phyloP scores from a whole-genome alignment of 2,113 vertebrate genomes.

The Anhinga anhinga region DNA sequence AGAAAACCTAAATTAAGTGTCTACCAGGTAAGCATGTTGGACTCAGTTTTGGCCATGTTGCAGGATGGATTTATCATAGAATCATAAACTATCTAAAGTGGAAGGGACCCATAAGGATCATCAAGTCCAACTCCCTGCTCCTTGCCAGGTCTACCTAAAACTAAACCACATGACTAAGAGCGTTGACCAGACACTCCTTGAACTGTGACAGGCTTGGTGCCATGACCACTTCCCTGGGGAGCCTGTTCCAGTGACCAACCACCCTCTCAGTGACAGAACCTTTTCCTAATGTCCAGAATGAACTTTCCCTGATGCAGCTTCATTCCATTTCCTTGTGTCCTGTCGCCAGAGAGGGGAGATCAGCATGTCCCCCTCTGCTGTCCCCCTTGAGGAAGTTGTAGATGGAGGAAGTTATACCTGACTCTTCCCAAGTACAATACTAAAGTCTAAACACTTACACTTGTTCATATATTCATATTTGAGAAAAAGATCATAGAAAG shows the following conservation, averaged over 20 bases:
- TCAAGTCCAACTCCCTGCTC: neutral
- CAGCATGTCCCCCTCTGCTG: accelerated
- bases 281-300: neutral
- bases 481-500: neutral
- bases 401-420: neutral
- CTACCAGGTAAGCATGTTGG: neutral
- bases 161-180: accelerated
- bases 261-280: neutral
- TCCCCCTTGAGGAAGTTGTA: neutral
- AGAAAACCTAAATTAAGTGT: neutral
- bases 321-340: neutral
- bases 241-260: neutral
- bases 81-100: neutral
- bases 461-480: neutral
- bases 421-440: neutral
- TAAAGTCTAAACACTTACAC: neutral
- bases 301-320: neutral
- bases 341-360: neutral
- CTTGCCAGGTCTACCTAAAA: neutral
- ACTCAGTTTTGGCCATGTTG: neutral
- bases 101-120: neutral
- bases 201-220: neutral
- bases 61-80: neutral
- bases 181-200: accelerated
- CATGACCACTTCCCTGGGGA: neutral